Conservation (phyloP, 2,888 invertebrate genomes). For the Drosophila nr. perissopoda region DNA sequence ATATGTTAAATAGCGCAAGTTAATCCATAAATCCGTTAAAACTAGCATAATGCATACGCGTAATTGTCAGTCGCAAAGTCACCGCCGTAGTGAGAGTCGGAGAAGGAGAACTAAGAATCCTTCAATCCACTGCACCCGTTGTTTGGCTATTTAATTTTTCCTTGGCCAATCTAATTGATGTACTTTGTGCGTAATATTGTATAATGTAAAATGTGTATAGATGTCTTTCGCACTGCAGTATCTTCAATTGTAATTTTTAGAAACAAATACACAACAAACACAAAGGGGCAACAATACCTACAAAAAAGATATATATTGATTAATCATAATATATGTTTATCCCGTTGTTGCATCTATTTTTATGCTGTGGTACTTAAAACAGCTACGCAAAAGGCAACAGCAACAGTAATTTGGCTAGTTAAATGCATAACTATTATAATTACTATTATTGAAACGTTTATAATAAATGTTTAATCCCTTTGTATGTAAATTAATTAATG, state of each 20-base stretch:
- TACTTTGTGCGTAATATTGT: constrained; percentile 50
- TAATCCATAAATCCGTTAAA: constrained; percentile 54
- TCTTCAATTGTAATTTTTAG: constrained; percentile 38
- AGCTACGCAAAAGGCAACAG: constrained; percentile 55
- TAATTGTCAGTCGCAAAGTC: constrained; percentile 37
- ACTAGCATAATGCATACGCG: constrained; percentile 50
- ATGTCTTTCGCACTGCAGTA: constrained; percentile 49
- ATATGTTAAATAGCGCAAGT: constrained; percentile 75
- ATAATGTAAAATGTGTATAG: constrained; percentile 70
- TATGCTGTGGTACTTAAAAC: constrained; percentile 75
- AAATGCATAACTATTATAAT: constrained; percentile 66
- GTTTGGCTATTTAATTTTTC: constrained; percentile 22
- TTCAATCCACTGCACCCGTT: constrained; percentile 52
- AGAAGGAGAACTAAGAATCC: constrained; percentile 10
- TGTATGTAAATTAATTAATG: constrained; percentile 71
- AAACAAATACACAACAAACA: constrained; percentile 37
- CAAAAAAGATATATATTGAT: constrained; percentile 22
- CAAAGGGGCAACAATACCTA: constrained; percentile 27
- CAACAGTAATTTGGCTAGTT: constrained; percentile 67
- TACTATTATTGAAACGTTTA: constrained; percentile 67
- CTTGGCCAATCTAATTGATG: constrained; percentile 41
- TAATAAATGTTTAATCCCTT: constrained; percentile 72
- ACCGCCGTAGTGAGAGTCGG: constrained; percentile 36
- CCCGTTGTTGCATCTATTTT: constrained; percentile 53
- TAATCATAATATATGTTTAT: constrained; percentile 63